These are phyloP conservation scores for Microctenopoma steveboyesi DNA, from an alignment of 2,797 vertebrate species.

Conservation along the genomic window DNA sequence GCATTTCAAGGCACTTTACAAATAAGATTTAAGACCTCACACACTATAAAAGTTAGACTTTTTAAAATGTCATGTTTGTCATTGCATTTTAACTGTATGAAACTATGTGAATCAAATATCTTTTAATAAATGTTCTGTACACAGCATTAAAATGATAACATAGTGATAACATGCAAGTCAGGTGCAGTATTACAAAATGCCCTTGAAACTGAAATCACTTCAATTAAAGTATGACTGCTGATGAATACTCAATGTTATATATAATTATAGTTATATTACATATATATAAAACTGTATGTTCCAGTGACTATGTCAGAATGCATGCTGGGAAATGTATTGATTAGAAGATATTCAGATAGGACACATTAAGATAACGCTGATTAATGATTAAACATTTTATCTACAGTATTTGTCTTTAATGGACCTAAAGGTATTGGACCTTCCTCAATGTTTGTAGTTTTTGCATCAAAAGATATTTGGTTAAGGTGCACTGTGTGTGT, in stretches of 20 bases:
- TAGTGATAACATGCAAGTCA: no score
- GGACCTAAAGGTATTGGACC: neutral
- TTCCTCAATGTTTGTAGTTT: slow-evolving; percentile 8
- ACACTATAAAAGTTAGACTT: no score
- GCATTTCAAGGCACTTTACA: no score
- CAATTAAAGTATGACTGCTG: neutral
- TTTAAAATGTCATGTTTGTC: neutral
- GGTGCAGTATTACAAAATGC: no score
- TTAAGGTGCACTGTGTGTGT: slow-evolving; percentile 10
- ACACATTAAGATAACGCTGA: neutral
- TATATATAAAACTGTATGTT: no score
- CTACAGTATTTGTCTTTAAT: neutral
- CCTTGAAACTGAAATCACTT: neutral
- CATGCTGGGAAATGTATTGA: slow-evolving; percentile 13
- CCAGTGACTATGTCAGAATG: neutral
- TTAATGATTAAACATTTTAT: slow-evolving; percentile 8
- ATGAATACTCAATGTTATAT: neutral
- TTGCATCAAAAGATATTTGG: slow-evolving; percentile 9
- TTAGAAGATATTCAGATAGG: neutral
- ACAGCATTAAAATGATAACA: neutral
- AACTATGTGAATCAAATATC: neutral
- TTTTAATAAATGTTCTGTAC: neutral
- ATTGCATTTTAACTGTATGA: neutral
- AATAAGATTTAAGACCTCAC: no score
- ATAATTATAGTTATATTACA: no score